A percentile compares a stretch with the other conserved stretches of the same genome.
Evolutionary conservation across 2,113 vertebrate genomes (phyloP).

Genomic region (Callionymus lyra): DNA sequence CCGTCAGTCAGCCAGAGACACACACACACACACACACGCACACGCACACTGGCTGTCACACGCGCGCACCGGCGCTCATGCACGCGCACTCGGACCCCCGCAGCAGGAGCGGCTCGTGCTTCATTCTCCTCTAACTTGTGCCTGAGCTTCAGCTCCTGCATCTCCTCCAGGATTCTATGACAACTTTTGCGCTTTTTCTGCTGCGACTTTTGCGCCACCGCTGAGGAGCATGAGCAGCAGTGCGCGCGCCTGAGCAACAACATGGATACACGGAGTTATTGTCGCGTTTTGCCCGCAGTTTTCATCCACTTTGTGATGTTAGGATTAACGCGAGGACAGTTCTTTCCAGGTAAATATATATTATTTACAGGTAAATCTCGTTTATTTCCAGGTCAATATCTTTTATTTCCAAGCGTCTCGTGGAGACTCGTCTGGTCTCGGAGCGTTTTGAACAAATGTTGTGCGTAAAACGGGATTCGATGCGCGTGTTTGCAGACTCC

Average conservation of each 20-base stretch:
- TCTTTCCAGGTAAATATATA: conserved; percentile 59
- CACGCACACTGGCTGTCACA: neutral
- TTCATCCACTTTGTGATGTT: conserved; percentile 30
- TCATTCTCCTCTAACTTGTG: conserved; percentile 16
- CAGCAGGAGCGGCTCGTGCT: neutral
- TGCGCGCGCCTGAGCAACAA: conserved; percentile 3
- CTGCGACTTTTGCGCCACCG: conserved; percentile 7
- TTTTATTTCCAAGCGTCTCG: too few relatives aligned
- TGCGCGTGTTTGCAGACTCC: too few relatives aligned
- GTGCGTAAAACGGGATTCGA: too few relatives aligned
- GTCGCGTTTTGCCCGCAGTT: conserved; percentile 11
- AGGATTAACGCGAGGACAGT: conserved; percentile 41
- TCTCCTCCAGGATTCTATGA: conserved; percentile 26
- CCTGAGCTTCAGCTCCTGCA: conserved; percentile 7
- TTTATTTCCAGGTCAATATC: too few relatives aligned
- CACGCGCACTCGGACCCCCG: conserved; percentile 8
- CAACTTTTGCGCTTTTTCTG: neutral
- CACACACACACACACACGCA: neutral
- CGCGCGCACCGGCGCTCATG: conserved; percentile 6
- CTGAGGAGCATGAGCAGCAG: conserved; percentile 41
- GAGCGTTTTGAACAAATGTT: too few relatives aligned
- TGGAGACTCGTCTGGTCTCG: too few relatives aligned
- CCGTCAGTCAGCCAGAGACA: conserved; percentile 32
- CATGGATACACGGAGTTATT: conserved; percentile 47
- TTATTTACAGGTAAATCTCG: too few relatives aligned